Base-by-base conservation (phyloP, 2,797 vertebrate genomes). In the Graptemys geographica region DNA sequence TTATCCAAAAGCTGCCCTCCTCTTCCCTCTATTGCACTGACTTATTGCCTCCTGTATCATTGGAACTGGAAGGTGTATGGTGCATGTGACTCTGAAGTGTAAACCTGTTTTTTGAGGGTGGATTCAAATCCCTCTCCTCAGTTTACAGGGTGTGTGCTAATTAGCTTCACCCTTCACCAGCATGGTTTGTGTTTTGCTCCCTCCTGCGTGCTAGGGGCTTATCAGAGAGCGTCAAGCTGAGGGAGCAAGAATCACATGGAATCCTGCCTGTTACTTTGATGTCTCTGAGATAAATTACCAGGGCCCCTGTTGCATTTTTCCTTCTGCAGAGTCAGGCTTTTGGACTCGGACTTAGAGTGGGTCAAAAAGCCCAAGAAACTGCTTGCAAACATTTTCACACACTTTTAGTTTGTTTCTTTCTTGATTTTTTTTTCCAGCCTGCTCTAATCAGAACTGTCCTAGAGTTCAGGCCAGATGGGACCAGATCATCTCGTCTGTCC, bases 1-100 rank as follows among this genome's bases (percentile, higher is more conserved):
- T 76, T 16, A 13, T 86, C 53, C 72, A 83, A 41, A 74, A 74
- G 8, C 57, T 82, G 27, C n/a, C 69, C 10, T 7, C n/a, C 25
- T 47, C 84, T 27, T 1, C 0, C 81, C 65, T 47, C 52, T 4
- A 9, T 7, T 9, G 11, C 0, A 18, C 21, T 19, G 81, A 81
- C 57, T 44, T 11, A 11, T 56, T 65, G 72, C 18, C 4, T 5
- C 11, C 37, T 65, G 13, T 27, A 27, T 23, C 27, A 44, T 5
- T 74, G 52, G 27, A n/a, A 53, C 2, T 21, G 55, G 8, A 27
- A 51, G 1, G 5, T 16, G 27, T 9, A 28, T 49, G 44, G 13
- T 18, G 44, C 74, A 25, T 78, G 41, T 44, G 41, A 47, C 11
- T 76, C 25, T 8, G 37, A 62, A 74, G 44, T 25, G 72, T 47